Evolutionary conservation across 2,113 vertebrate species (phyloP).

Genomic region (Microtus oregoni): DNA sequence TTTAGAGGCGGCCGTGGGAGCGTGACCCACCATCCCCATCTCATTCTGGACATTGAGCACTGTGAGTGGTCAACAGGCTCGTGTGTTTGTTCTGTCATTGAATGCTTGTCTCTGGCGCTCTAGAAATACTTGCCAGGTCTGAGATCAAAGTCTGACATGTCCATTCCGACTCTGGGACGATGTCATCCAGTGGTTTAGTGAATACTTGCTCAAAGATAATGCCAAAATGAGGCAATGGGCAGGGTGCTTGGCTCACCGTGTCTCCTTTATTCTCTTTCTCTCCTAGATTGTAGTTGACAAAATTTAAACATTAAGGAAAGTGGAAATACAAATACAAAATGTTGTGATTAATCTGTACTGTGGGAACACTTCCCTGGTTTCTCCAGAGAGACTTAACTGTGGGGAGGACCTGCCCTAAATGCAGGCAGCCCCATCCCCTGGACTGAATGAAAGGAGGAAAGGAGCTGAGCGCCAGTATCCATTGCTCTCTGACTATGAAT

Average conservation of each 20-base stretch:
- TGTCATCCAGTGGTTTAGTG: not conserved
- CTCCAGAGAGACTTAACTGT: not conserved
- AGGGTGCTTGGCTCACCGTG: not conserved
- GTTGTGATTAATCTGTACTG: not conserved
- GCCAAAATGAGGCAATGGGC: not conserved
- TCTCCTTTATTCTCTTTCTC: not conserved
- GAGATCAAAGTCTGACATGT: not conserved
- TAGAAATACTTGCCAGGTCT: not conserved
- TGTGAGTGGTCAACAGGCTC: rapidly evolving
- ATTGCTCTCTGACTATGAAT: no score
- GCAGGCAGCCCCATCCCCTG: no score
- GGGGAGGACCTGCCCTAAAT: not conserved
- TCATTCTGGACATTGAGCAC: not conserved
- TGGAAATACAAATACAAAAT: not conserved
- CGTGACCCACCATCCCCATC: not conserved
- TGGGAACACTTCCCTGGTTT: not conserved
- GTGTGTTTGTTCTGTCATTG: not conserved
- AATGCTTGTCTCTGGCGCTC: not conserved
- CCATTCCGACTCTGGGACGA: not conserved
- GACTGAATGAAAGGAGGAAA: not conserved
- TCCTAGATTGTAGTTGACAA: not conserved
- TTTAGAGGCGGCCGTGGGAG: not conserved
- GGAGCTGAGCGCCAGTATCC: not conserved
- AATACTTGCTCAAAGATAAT: not conserved
- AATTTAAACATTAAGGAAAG: not conserved